Evolutionary conservation across 2,888 invertebrate genomes (phyloP).

Genomic region (Noctua pronuba): DNA sequence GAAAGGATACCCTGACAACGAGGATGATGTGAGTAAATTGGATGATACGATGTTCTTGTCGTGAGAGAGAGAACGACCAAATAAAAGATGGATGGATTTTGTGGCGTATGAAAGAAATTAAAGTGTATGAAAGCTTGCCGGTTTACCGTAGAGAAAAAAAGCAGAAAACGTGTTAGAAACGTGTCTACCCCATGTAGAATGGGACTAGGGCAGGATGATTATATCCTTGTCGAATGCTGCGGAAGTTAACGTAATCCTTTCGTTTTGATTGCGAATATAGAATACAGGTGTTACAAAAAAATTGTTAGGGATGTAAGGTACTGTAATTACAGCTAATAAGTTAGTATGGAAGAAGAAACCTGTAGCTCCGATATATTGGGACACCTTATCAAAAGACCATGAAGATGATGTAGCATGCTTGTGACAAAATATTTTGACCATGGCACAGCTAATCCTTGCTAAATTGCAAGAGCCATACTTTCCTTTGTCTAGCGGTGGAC

Average conservation of each 20-base stretch:
- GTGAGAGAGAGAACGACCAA: neutral
- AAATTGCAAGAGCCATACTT: constrained; percentile 1
- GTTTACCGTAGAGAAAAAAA: neutral
- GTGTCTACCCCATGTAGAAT: neutral
- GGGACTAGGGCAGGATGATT: neutral
- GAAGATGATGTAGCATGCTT: neutral
- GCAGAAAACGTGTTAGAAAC: neutral
- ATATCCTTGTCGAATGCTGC: neutral
- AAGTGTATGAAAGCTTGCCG: neutral
- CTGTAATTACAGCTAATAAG: neutral
- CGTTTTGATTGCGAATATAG: neutral
- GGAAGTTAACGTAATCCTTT: neutral
- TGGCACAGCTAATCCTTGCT: neutral
- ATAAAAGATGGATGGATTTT: neutral
- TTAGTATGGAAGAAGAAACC: neutral
- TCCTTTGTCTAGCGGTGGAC: neutral
- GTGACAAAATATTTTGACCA: neutral
- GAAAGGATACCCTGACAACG: constrained; percentile 88
- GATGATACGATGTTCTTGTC: neutral
- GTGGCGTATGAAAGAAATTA: neutral
- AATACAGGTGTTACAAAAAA: neutral
- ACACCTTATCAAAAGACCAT: neutral
- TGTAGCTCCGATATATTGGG: neutral
- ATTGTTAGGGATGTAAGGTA: neutral
- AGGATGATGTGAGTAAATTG: constrained; percentile 85